Evolutionary conservation across 2,888 invertebrate species (phyloP).

Genomic region (Hydrotaea diabolus): DNA sequence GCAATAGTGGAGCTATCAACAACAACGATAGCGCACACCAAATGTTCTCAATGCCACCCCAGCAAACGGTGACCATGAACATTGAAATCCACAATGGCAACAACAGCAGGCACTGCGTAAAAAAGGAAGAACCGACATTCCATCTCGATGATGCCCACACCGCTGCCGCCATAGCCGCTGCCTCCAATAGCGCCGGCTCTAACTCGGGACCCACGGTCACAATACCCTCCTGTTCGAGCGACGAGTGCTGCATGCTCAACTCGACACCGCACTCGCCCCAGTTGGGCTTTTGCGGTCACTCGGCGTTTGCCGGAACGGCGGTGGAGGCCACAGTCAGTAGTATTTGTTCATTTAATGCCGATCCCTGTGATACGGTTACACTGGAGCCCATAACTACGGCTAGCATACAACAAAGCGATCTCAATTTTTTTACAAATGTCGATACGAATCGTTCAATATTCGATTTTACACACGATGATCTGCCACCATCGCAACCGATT

Average conservation of each 20-base stretch:
- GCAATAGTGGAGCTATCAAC: background rate
- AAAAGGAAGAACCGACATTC: slow-evolving; percentile 73
- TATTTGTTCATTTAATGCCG: slow-evolving; percentile 68
- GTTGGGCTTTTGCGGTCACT: slow-evolving; percentile 62
- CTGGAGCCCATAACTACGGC: slow-evolving; percentile 67
- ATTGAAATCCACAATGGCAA: slow-evolving; percentile 76
- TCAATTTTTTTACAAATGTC: slow-evolving; percentile 73
- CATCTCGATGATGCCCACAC: slow-evolving; percentile 71
- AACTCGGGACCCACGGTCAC: slow-evolving; percentile 16
- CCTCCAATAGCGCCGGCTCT: background rate
- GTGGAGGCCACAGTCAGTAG: slow-evolving; percentile 71
- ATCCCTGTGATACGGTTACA: slow-evolving; percentile 68
- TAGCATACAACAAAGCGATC: slow-evolving; percentile 72
- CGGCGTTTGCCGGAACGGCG: slow-evolving; percentile 45
- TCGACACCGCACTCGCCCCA: slow-evolving; percentile 74
- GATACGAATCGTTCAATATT: slow-evolving; percentile 76
- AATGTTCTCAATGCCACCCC: slow-evolving; percentile 64
- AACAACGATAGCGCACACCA: slow-evolving; percentile 44
- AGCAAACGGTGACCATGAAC: slow-evolving; percentile 78
- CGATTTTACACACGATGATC: slow-evolving; percentile 74
- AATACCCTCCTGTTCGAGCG: slow-evolving; percentile 70
- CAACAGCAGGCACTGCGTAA: slow-evolving; percentile 67
- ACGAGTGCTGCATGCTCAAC: slow-evolving; percentile 75
- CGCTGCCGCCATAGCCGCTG: background rate
- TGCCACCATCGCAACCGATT: slow-evolving; percentile 74